Conservation (phyloP, 2,113 vertebrate species). For the Haemorhous mexicanus region DNA sequence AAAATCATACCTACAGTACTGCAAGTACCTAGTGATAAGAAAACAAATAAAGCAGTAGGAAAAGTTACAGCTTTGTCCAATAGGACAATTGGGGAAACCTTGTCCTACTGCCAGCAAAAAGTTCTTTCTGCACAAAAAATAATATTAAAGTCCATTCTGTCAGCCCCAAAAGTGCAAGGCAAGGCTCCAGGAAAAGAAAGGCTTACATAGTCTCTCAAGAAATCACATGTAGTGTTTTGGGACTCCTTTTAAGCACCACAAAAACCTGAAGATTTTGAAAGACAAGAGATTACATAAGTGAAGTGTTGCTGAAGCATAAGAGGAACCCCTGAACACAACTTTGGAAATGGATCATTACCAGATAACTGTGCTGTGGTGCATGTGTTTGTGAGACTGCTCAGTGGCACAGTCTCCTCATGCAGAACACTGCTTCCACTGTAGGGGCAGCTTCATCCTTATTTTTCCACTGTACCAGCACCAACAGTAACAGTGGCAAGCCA, state of each 20-base stretch:
- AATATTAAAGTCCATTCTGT: background rate
- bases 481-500: background rate
- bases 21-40: background rate
- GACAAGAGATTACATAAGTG: background rate
- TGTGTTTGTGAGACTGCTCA: background rate
- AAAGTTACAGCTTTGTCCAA: background rate
- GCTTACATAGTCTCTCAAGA: background rate
- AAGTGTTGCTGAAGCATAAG: background rate
- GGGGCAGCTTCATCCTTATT: background rate
- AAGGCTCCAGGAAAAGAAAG: background rate
- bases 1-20: background rate
- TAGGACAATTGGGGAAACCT: background rate
- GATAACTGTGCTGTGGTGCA: background rate
- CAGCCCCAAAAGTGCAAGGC: background rate
- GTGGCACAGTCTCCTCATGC: background rate
- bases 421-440: background rate
- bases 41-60: constrained; percentile 4
- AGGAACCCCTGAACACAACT: background rate
- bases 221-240: background rate
- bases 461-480: background rate
- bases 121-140: background rate
- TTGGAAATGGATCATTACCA: background rate
- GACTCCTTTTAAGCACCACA: background rate
- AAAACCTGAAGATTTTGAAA: background rate
- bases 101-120: background rate